Evolutionary conservation across 2,888 invertebrate species (phyloP).

Genomic region (Amiota minor): DNA sequence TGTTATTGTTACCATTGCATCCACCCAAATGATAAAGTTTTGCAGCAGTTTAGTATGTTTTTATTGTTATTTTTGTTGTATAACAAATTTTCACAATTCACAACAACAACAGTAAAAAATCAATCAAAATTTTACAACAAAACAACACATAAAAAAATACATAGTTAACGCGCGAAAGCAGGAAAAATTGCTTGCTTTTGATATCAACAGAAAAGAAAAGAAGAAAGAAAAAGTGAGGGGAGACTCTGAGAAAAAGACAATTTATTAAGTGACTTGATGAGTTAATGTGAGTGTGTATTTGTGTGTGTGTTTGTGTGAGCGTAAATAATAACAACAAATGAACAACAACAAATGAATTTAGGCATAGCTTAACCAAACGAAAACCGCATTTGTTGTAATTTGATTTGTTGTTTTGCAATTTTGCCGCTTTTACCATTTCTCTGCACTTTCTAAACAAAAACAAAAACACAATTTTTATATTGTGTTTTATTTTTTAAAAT

Average conservation of each 20-base stretch:
- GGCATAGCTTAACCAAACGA: not conserved
- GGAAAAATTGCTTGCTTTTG: not conserved
- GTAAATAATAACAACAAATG: slow-evolving; percentile 33
- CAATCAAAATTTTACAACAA: slow-evolving; percentile 1
- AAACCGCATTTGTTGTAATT: slow-evolving; percentile 33
- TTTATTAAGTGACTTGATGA: too few species aligned
- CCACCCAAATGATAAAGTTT: not conserved
- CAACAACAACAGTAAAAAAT: slow-evolving; percentile 14
- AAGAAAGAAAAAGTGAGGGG: too few species aligned
- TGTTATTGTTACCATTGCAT: too few species aligned
- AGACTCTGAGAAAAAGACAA: too few species aligned
- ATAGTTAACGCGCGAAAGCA: slow-evolving; percentile 10
- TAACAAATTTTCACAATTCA: slow-evolving; percentile 47
- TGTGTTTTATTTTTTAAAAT: slow-evolving; percentile 65
- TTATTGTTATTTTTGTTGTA: slow-evolving; percentile 52
- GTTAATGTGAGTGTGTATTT: too few species aligned
- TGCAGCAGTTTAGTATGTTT: slow-evolving; percentile 29
- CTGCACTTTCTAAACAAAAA: slow-evolving; percentile 70
- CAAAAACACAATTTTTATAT: slow-evolving; percentile 50
- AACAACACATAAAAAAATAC: too few species aligned
- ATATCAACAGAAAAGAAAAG: too few species aligned
- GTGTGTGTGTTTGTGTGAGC: slow-evolving; percentile 18
- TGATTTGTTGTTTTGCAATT: slow-evolving; percentile 65
- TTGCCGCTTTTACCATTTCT: slow-evolving; percentile 69
- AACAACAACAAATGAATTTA: not conserved